These are phyloP conservation scores for Psephotus haematonotus DNA, from an alignment of 2,113 vertebrate genomes.

Conservation along the genomic window DNA sequence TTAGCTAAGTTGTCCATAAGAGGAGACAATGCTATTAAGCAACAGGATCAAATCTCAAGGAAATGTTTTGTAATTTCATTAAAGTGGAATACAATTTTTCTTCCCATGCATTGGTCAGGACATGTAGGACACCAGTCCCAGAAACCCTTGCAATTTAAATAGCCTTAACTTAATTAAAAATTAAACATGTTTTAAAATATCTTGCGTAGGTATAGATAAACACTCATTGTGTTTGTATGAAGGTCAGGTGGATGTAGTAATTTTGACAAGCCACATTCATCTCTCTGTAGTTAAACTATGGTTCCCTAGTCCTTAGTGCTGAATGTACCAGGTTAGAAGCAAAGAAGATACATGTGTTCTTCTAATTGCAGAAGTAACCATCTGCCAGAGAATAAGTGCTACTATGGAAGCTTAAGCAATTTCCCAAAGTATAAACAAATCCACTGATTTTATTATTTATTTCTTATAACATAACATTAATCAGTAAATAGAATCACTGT, in stretches of 20 bases:
- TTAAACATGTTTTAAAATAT: background rate
- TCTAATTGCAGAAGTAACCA: background rate
- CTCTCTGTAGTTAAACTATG: background rate
- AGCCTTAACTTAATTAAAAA: background rate
- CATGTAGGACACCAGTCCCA: background rate
- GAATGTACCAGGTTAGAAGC: background rate
- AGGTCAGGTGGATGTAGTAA: background rate
- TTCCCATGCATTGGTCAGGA: background rate
- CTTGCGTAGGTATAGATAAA: background rate
- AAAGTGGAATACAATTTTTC: slow-evolving; percentile 38
- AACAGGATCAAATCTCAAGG: slow-evolving; percentile 41
- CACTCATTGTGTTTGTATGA: background rate
- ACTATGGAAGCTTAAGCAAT: background rate
- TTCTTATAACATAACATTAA: background rate
- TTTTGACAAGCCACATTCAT: background rate
- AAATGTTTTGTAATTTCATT: slow-evolving; percentile 63
- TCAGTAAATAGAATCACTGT: background rate
- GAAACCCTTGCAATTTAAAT: background rate
- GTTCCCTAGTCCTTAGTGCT: background rate
- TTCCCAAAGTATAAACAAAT: too few species aligned
- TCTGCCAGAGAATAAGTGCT: background rate
- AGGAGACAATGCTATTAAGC: slow-evolving; percentile 42
- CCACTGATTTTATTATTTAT: background rate
- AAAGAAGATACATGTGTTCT: background rate
- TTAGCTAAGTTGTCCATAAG: slow-evolving; percentile 50